Evolutionary conservation across 2,113 vertebrate genomes (phyloP), one percentile per base, ranked within the genome.

Genomic region (Plotosus lineatus): DNA sequence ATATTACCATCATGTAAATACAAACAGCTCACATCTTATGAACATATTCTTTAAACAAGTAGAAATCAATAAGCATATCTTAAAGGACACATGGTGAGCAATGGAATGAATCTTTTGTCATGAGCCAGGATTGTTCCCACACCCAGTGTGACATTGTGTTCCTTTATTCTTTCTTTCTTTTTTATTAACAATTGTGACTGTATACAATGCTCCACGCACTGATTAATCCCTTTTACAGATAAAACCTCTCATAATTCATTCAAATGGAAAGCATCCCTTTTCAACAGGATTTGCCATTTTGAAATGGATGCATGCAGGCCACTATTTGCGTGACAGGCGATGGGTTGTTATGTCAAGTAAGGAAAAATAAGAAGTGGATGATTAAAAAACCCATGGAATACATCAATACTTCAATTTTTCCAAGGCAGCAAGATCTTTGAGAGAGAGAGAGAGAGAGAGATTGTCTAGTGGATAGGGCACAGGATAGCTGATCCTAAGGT

Each of bases 381-480:
- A 50, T 65, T 86, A 77, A n/a, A 88, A 85, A 90, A 89, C 87
- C 87, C 90, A 90, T 87, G 88, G 91, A 90, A 92, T 85, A 90
- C 88, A 90, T 92, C 92, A 91, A 93, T 93, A 91, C 87, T 91
- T 78, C 77, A 78, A 85, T 76, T 87, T n/a, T 84, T 89, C 88
- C 88, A 89, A 78, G 53, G 81, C 55, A 69, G 71, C 88, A 86
- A 88, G 85, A 89, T 76, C 88, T 83, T 83, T 65, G 83, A 81
- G 75, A 0, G 83, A 80, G 50, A 69, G 33, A 51, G 4, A 58
- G 36, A 48, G 58, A 61, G 4, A 31, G 26, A 69, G 21, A 6
- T n/a, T n/a, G n/a, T n/a, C n/a, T n/a, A n/a, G n/a, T n/a, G n/a
- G n/a, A n/a, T n/a, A n/a, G n/a, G n/a, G n/a, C n/a, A n/a, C n/a